Conservation (phyloP, 2,797 vertebrate genomes). For the Gallirallus australis region DNA sequence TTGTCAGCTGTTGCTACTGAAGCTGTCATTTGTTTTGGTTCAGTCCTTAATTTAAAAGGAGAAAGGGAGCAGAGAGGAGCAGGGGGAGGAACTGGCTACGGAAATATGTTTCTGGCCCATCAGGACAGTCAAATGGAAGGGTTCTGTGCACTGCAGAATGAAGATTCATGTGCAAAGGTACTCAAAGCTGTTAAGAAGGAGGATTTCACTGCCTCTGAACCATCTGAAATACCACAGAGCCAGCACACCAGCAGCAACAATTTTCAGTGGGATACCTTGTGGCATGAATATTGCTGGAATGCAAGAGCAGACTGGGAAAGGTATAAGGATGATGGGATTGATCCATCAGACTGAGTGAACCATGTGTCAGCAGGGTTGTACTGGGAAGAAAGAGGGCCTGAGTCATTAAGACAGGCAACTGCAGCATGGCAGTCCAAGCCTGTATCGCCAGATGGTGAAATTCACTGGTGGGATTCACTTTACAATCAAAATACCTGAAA, state of each 20-base stretch:
- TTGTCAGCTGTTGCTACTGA: background rate
- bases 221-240: background rate
- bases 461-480: background rate
- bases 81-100: background rate
- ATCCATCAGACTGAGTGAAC: background rate
- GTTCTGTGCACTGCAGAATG: background rate
- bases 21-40: background rate
- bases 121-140: background rate
- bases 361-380: rapidly evolving
- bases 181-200: background rate
- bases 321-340: background rate
- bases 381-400: background rate
- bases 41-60: background rate
- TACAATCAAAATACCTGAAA: background rate
- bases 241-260: background rate
- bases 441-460: background rate
- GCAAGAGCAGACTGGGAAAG: background rate
- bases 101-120: background rate
- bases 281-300: too few relatives aligned
- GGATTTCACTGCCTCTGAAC: background rate
- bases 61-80: background rate
- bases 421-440: background rate
- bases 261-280: background rate
- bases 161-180: background rate
- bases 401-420: background rate